Evolutionary conservation across 2,113 vertebrate species (phyloP).

Genomic region (rabbit (Oryctolagus cuniculus)): DNA sequence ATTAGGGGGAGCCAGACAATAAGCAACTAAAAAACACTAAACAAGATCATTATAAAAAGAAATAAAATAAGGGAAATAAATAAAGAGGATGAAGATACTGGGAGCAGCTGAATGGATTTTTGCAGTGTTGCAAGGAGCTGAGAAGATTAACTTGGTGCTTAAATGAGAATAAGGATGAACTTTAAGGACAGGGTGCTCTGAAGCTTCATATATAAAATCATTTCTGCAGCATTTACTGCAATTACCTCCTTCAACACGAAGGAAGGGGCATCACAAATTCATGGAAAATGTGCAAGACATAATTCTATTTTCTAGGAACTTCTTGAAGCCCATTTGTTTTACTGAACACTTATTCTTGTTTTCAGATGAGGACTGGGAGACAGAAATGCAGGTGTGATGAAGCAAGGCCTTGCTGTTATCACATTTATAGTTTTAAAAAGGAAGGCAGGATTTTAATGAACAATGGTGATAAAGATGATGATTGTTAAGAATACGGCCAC

Average conservation of each 20-base stretch:
- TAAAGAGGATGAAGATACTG: accelerated
- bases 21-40: neutral
- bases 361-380: neutral
- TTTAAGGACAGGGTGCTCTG: neutral
- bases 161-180: neutral
- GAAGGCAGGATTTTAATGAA: neutral
- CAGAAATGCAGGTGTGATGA: neutral
- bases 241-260: neutral
- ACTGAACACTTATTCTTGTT: neutral
- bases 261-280: too few relatives aligned
- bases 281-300: too few relatives aligned
- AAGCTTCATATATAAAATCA: neutral
- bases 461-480: neutral
- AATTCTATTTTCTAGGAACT: too few relatives aligned
- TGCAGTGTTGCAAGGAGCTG: accelerated
- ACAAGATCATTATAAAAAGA: neutral
- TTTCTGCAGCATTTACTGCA: neutral
- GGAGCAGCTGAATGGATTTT: neutral
- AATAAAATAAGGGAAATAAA: neutral
- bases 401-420: neutral
- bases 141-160: neutral
- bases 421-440: neutral
- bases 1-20: neutral
- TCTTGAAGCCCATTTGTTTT: neutral
- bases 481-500: neutral